Conservation (phyloP, 2,888 invertebrate species). For the Drepanosiphum platanoidis region DNA sequence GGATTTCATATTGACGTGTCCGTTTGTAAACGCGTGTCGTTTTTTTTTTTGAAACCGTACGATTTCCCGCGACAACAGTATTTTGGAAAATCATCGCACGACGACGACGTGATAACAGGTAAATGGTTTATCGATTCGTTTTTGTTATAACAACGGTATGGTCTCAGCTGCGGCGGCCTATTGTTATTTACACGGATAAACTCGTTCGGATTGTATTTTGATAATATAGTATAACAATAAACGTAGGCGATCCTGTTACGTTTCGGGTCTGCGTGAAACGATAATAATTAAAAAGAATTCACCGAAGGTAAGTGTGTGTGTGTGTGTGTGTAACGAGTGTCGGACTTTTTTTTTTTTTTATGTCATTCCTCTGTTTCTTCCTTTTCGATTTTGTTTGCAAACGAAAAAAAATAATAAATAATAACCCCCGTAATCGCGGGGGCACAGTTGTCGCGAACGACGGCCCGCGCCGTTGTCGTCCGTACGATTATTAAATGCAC, state of each 20-base stretch:
- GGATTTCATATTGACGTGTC: no score
- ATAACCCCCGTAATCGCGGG: background rate
- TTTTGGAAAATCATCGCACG: background rate
- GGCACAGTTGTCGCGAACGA: slow-evolving; percentile 17
- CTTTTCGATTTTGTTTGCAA: background rate
- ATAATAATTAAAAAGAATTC: no score
- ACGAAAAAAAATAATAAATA: no score
- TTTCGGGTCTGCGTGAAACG: background rate
- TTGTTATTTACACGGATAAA: no score
- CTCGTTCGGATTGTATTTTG: no score
- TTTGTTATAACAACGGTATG: background rate
- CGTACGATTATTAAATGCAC: background rate
- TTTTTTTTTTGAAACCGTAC: background rate
- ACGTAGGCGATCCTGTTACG: background rate
- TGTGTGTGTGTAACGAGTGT: no score
- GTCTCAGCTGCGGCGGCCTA: no score
- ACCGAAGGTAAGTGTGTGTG: background rate
- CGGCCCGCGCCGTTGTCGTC: background rate
- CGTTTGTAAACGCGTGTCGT: no score
- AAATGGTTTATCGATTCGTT: background rate
- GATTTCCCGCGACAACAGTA: background rate
- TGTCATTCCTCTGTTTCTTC: background rate
- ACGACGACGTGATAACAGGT: background rate
- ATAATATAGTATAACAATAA: no score
- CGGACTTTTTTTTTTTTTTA: no score